Percentiles rank a stretch among this genome's conserved stretches.
Conservation (phyloP, 2,113 vertebrate genomes). For the Cnemophilus loriae region DNA sequence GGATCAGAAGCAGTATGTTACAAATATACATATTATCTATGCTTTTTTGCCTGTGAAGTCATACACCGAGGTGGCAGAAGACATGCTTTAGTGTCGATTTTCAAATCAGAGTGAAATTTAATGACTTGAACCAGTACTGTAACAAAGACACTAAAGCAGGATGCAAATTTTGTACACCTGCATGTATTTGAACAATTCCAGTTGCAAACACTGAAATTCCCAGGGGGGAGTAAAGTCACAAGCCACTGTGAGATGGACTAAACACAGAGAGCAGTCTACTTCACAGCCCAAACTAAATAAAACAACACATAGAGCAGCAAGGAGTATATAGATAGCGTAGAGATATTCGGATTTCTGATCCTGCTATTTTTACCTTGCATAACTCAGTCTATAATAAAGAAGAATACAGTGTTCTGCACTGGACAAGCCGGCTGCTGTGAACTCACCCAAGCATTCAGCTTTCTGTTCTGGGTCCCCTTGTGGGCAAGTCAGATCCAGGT, state of each 20-base stretch:
- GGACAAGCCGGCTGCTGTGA: background rate
- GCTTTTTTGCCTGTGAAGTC: background rate
- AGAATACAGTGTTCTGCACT: background rate
- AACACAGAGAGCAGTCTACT: background rate
- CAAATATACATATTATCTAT: background rate
- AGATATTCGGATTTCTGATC: background rate
- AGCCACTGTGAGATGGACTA: background rate
- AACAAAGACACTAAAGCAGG: background rate
- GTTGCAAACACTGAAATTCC: background rate
- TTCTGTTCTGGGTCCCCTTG: background rate
- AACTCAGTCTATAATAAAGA: background rate
- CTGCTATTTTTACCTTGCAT: background rate
- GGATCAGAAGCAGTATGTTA: background rate
- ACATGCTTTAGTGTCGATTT: background rate
- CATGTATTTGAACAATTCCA: background rate
- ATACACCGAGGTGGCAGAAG: background rate
- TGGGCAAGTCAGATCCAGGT: background rate
- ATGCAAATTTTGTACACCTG: background rate
- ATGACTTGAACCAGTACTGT: background rate
- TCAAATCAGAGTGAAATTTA: background rate
- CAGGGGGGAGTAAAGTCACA: background rate
- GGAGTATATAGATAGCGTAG: background rate
- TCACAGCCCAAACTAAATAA: background rate
- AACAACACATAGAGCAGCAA: background rate
- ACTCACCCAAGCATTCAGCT: conserved; percentile 38